Evolutionary conservation across 2,113 vertebrate genomes (phyloP), one percentile per base, ranked within the genome.

Genomic region (Rhinoptilus africanus): DNA sequence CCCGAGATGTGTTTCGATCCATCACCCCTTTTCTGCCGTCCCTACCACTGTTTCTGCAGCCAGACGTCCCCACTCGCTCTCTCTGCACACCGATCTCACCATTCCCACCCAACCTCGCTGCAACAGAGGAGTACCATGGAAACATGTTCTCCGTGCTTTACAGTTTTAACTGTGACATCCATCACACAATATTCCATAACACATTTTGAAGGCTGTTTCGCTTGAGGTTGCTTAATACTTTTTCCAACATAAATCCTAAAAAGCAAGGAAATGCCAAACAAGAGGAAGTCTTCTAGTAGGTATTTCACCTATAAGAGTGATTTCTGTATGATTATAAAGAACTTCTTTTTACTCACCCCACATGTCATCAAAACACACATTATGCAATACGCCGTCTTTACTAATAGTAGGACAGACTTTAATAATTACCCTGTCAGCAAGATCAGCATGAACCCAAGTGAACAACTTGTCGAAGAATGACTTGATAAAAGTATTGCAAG

Each of bases 131-230:
- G 22, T 6, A 39, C 34, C 21, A 41, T 8, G 13, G 53, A 75
- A 69, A 57, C 0, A 0, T 9, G 8, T 50, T 37, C 16, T 47
- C 59, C 1, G 1, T 24, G n/a, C 41, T 62, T 34, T 24, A 34
- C 35, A 45, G 41, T n/a, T 45, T 80, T 63, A 41, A 80, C 41
- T 32, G 27, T 57, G 71, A 27, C 43, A 76, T 32, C 43, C 20
- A 14, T 39, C 51, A 39, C 30, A 54, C 53, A 60, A 54, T 23
- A 53, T 32, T 71, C 63, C 21, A 10, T 27, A 64, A 59, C 56
- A 37, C 45, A 30, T 66, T 82, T 66, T 43, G 63, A 66, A 32
- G 63, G 20, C 28, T 66, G 28, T 66, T 66, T 39, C 37, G 18
- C n/a, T 54, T 67, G 20, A 53, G 50, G 51, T 67, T 37, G 64